Evolutionary conservation across 2,113 vertebrate species (phyloP).

Genomic region (Oryzias melastigma): DNA sequence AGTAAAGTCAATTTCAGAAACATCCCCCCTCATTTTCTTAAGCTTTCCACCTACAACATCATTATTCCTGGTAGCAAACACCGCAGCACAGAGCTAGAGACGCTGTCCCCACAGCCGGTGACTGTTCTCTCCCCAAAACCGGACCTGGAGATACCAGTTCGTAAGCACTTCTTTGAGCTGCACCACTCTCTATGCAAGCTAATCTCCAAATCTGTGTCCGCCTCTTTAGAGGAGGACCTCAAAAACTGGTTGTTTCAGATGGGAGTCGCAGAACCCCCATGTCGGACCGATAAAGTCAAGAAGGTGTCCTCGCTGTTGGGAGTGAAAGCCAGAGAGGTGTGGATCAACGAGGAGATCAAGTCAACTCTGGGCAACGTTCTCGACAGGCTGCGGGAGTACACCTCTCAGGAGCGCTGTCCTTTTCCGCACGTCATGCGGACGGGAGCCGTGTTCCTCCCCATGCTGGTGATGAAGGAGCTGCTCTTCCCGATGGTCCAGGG

Average conservation of each 20-base stretch:
- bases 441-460: conserved; percentile 89
- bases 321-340: conserved; percentile 74
- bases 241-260: conserved; percentile 60
- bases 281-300: conserved; percentile 61
- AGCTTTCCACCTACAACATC: conserved; percentile 56
- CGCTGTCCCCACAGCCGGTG: conserved; percentile 10
- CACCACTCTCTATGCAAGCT: conserved; percentile 81
- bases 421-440: conserved; percentile 91
- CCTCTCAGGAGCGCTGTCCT: conserved; percentile 78
- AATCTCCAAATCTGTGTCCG: conserved; percentile 74
- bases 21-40: conserved; percentile 67
- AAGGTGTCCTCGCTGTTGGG: conserved; percentile 65
- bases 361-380: conserved; percentile 74
- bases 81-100: neutral
- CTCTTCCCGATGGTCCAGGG: conserved; percentile 87
- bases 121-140: conserved; percentile 10
- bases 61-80: conserved; percentile 45
- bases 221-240: conserved; percentile 59
- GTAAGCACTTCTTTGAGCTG: conserved; percentile 80
- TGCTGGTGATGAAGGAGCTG: conserved; percentile 91
- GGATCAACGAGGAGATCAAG: conserved; percentile 79
- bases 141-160: conserved; percentile 12
- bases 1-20: conserved; percentile 44
- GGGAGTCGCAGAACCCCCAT: conserved; percentile 24
- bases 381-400: conserved; percentile 79